phyloP scores from a whole-genome alignment of 2,113 vertebrate species.

The Pachyramphus minor region DNA sequence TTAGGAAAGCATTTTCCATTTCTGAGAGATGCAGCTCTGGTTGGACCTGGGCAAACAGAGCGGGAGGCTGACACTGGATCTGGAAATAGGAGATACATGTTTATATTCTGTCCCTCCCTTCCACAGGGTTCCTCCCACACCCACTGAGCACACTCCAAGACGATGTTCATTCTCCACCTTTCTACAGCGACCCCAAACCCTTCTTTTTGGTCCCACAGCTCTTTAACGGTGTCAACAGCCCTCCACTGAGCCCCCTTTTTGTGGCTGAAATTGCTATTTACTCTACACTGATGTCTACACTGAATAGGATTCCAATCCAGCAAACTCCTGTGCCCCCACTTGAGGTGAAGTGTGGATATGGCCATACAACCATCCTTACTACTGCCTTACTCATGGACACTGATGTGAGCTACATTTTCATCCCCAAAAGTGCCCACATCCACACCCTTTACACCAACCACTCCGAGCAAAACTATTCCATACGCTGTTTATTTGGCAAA shows the following conservation, averaged over 20 bases:
- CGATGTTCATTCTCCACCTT: neutral
- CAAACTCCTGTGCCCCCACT: neutral
- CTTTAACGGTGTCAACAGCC: neutral
- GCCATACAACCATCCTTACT: neutral
- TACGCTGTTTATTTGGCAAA: neutral
- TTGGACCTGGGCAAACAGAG: neutral
- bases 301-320: neutral
- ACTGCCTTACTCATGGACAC: neutral
- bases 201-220: neutral
- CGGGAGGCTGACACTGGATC: neutral
- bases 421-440: neutral
- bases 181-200: neutral
- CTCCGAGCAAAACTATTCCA: neutral
- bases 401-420: neutral
- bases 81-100: neutral
- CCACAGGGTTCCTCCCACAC: neutral
- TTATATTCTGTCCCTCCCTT: neutral
- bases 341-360: neutral
- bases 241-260: neutral
- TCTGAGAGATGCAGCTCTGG: neutral
- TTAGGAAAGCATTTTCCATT: neutral
- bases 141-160: accelerated
- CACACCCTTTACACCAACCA: neutral
- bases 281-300: neutral
- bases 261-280: neutral